Conservation (phyloP, 2,113 vertebrate species). For the Mesocricetus auratus region DNA sequence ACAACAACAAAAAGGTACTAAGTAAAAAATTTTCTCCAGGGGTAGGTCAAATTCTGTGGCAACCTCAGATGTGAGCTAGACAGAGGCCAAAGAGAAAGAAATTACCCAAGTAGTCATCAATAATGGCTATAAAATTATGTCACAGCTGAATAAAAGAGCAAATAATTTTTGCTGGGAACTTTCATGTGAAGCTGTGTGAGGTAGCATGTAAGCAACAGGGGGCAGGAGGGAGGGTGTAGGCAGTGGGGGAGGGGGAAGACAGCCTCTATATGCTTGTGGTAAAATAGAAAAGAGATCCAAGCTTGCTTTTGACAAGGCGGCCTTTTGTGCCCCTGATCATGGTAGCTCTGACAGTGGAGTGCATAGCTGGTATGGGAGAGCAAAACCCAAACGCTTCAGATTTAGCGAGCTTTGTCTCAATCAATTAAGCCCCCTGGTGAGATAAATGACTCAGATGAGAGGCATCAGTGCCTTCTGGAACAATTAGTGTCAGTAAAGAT, state of each 20-base stretch:
- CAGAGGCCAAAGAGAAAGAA: background rate
- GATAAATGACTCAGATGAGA: background rate
- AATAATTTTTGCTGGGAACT: background rate
- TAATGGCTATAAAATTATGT: background rate
- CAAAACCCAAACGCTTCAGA: background rate
- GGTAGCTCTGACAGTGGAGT: background rate
- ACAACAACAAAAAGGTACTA: background rate
- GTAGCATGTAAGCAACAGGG: background rate
- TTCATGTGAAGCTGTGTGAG: background rate
- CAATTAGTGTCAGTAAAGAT: slow-evolving; percentile 52
- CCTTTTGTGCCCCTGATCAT: background rate
- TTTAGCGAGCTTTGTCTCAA: background rate
- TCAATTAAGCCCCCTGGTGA: slow-evolving; percentile 21
- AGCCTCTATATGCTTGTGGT: background rate
- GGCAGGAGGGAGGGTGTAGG: too few relatives aligned
- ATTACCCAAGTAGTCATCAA: background rate
- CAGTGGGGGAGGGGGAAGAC: background rate
- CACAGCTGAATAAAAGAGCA: background rate
- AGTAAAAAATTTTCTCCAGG: slow-evolving; percentile 1
- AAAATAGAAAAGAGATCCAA: background rate
- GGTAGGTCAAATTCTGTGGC: background rate
- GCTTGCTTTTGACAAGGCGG: background rate
- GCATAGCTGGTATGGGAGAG: background rate
- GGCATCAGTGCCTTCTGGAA: background rate
- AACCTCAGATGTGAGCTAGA: background rate